Conservation (phyloP, 2,888 invertebrate species). For the Lasioglossum leucozonium region DNA sequence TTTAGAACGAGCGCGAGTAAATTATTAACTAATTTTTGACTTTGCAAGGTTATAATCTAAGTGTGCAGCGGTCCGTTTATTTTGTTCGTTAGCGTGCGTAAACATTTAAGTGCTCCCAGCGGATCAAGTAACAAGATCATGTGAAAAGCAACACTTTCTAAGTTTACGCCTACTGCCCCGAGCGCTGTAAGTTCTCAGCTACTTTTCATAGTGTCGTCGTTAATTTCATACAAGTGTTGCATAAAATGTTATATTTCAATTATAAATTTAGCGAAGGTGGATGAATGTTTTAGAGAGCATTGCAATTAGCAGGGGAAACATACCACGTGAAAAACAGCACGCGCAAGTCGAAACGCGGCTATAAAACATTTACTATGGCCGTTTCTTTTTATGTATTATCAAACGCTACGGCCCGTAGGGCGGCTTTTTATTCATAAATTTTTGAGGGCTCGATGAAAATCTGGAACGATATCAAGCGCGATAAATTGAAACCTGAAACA, state of each 20-base stretch:
- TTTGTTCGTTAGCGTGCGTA: background rate
- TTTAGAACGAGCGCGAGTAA: background rate
- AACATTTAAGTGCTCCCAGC: background rate
- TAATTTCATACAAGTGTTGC: background rate
- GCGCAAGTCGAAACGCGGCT: background rate
- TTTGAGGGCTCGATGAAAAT: background rate
- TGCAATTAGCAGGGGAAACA: background rate
- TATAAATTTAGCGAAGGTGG: background rate
- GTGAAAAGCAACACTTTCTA: background rate
- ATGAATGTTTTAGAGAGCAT: background rate
- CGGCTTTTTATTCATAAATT: background rate
- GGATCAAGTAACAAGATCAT: background rate
- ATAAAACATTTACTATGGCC: background rate
- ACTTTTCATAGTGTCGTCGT: background rate
- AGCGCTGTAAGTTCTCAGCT: background rate
- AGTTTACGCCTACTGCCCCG: background rate
- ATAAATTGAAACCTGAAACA: background rate
- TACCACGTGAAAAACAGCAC: background rate
- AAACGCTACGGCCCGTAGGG: background rate
- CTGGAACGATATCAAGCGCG: background rate
- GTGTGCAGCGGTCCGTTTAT: background rate
- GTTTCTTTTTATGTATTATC: background rate
- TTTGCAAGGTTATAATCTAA: background rate
- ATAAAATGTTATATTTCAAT: background rate
- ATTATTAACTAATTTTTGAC: background rate